phyloP scores from a whole-genome alignment of 2,888 invertebrate genomes.

The Poecilus cupreus region DNA sequence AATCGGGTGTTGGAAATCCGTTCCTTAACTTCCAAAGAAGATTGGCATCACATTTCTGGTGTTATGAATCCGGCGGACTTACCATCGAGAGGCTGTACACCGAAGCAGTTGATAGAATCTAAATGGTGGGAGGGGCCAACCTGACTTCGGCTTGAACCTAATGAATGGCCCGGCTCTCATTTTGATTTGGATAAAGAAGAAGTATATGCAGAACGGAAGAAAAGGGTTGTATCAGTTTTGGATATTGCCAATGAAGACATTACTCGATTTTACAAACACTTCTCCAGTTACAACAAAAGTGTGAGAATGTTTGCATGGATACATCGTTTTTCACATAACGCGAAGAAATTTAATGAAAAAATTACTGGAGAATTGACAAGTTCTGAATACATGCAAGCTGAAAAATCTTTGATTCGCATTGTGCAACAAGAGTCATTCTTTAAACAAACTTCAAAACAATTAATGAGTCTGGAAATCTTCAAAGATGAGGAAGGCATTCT shows the following conservation, averaged over 20 bases:
- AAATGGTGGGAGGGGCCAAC: constrained; percentile 66
- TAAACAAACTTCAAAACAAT: neutral
- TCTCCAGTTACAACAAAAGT: no score
- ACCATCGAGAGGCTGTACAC: constrained; percentile 65
- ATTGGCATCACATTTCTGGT: constrained; percentile 66
- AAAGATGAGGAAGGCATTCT: neutral
- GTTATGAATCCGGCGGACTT: constrained; percentile 65
- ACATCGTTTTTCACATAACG: no score
- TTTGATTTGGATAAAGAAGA: neutral
- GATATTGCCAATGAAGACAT: no score
- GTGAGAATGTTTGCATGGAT: no score
- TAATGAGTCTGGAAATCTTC: neutral
- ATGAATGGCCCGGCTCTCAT: constrained; percentile 62
- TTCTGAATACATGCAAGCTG: no score
- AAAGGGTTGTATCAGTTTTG: neutral
- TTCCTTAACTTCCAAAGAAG: constrained; percentile 39
- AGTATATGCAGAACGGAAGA: neutral
- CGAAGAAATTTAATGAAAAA: no score
- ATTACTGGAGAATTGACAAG: no score
- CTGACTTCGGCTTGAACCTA: constrained; percentile 62
- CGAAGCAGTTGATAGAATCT: constrained; percentile 62
- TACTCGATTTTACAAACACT: no score
- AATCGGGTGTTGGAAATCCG: constrained; percentile 65
- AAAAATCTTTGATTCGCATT: no score
- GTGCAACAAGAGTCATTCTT: no score